Conservation (phyloP, 1,140 invertebrate species). For the Caenorhabditis inopinata region DNA sequence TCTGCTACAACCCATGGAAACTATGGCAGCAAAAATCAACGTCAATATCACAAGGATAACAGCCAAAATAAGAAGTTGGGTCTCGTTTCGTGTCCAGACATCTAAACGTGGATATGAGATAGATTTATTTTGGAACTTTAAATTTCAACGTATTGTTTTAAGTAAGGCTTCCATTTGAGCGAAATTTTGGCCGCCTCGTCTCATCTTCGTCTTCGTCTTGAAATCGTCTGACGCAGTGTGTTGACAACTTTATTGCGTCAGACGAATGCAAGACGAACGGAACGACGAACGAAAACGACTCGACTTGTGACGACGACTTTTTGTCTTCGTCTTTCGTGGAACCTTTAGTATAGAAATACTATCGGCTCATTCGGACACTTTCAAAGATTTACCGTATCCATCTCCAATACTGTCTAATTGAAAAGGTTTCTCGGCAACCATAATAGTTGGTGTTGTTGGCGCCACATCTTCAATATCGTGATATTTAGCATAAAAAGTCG, state of each 20-base stretch:
- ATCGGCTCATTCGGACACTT: too few species aligned
- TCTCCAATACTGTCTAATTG: constrained; percentile 1
- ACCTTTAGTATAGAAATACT: not conserved
- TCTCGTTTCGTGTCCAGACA: not conserved
- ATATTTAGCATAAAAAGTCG: constrained; percentile 8
- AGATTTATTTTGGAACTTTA: not conserved
- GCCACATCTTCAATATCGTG: not conserved
- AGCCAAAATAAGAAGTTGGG: not conserved
- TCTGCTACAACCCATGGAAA: not conserved
- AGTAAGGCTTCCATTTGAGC: too few species aligned
- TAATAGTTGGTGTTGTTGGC: not conserved
- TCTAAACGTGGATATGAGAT: not conserved
- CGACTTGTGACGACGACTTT: too few species aligned
- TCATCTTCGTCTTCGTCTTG: too few species aligned
- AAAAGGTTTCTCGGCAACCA: not conserved
- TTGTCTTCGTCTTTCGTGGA: too few species aligned
- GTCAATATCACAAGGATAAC: not conserved
- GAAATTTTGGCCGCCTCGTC: too few species aligned
- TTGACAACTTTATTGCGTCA: too few species aligned
- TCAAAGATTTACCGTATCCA: not conserved
- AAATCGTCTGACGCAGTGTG: too few species aligned
- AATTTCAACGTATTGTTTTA: too few species aligned
- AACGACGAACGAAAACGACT: too few species aligned
- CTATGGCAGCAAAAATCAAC: not conserved
- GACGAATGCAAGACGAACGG: too few species aligned